Conservation (phyloP, 2,888 invertebrate genomes). For the Sinelater perroti region DNA sequence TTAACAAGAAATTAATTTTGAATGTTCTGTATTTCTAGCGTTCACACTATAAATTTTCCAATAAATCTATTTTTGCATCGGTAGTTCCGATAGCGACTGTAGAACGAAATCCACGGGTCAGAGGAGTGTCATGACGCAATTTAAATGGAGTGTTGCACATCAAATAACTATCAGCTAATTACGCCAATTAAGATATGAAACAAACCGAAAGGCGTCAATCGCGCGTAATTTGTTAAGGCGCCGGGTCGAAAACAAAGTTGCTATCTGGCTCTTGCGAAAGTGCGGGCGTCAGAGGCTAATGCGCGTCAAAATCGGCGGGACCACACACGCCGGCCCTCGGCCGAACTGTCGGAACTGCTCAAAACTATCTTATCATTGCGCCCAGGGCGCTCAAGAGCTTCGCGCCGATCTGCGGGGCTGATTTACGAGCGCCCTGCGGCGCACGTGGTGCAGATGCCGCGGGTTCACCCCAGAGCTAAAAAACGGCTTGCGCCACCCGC, state of each 20-base stretch:
- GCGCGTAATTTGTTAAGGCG: constrained; percentile 9
- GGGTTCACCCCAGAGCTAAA: neutral
- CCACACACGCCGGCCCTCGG: constrained; percentile 9
- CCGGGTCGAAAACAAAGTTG: no score
- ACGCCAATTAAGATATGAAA: constrained; percentile 11
- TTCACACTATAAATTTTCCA: no score
- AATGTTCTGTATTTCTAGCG: no score
- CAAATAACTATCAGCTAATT: constrained; percentile 10
- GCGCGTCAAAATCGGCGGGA: constrained; percentile 5
- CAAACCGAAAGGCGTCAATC: neutral
- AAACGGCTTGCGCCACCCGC: constrained; percentile 18
- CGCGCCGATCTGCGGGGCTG: no score
- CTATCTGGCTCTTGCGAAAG: no score
- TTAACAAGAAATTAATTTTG: no score
- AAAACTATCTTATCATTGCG: constrained; percentile 14
- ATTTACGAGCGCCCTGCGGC: neutral
- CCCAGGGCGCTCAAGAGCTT: no score
- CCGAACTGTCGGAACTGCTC: constrained; percentile 1
- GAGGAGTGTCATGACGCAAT: constrained; percentile 7
- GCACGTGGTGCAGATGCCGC: neutral
- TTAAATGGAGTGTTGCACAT: constrained; percentile 10
- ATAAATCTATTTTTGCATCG: neutral
- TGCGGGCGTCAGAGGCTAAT: neutral
- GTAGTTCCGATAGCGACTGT: neutral
- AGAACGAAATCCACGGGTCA: neutral